Evolutionary conservation across 2,113 vertebrate genomes (phyloP).

Genomic region (Stercorarius parasiticus): DNA sequence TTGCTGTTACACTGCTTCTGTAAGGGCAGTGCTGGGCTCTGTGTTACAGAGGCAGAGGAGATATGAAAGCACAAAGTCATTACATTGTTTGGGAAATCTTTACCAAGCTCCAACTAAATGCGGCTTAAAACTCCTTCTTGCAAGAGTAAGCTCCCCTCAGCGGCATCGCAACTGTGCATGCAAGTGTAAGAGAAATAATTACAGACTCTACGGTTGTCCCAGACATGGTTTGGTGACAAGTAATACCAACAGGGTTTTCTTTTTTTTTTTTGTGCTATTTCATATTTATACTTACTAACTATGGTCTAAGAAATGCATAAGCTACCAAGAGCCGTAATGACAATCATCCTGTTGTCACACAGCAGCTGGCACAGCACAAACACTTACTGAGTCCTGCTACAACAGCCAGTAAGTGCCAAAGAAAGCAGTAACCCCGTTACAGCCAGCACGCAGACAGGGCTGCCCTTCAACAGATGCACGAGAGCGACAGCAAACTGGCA

Average conservation of each 20-base stretch:
- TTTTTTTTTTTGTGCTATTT: not conserved
- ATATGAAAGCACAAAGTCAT: not conserved
- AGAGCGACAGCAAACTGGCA: not conserved
- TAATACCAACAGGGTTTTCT: not conserved
- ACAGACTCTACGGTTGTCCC: not conserved
- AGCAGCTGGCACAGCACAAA: slow-evolving; percentile 46
- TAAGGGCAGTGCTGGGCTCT: not conserved
- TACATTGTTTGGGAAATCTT: slow-evolving; percentile 1
- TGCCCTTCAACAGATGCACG: not conserved
- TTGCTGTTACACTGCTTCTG: not conserved
- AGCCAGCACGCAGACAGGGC: not conserved
- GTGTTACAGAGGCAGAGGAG: not conserved
- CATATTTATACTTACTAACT: not conserved
- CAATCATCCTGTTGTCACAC: not conserved
- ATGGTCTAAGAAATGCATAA: not conserved
- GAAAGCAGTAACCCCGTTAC: not conserved
- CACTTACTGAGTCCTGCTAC: not conserved
- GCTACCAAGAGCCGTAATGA: not conserved
- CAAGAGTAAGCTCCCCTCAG: not conserved
- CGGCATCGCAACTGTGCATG: not conserved
- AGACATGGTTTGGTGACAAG: not conserved
- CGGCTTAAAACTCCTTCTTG: not conserved
- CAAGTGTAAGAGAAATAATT: slow-evolving; percentile 41
- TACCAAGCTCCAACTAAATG: not conserved
- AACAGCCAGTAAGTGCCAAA: not conserved